Base-by-base conservation (phyloP, 1,140 invertebrate genomes). In the Dendroctonus ponderosae region DNA sequence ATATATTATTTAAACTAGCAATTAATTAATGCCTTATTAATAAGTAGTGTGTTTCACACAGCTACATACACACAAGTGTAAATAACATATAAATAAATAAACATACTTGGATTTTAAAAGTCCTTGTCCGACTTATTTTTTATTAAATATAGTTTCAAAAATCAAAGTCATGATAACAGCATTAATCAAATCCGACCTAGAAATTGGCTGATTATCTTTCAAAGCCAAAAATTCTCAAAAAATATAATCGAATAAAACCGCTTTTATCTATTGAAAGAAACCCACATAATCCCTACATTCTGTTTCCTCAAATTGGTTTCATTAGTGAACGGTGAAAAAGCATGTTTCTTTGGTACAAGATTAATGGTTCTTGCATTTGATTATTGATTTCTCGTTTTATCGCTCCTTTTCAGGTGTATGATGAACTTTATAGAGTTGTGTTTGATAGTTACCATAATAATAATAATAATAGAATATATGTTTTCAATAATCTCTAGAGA, bases 181-280 rank as follows among this genome's bases (percentile, higher is more conserved):
- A n/a, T 51, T 51, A 51, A 51, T 51, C 49, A 51, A 51, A 51
- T 12, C 14, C 49, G 49, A 2, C 49, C 49, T 51, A 5, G 9
- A 51, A 4, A 0, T 15, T 15, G 9, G 49, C 49, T 51, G 42
- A 57, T 26, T 57, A 42, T 37, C 39, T 39, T 41, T 57, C 9
- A 57, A 57, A 42, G 53, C 8, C 53, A n/a, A 41, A 42, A 40
- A 41, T 41, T n/a, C 39, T 42, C 37, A 14, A 41, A 26, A 39
- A 15, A 41, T 46, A 49, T 48, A 60, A 60, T 60, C 57, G 57
- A 60, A 48, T 37, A 7, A n/a, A 49, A 49, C 8, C 44, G 42
- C 15, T 60, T 60, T 60, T 60, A 60, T 60, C 57, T 49, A 60
- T 60, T 60, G 57, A 60, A 60, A 60, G 57, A 60, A 60, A 60